Evolutionary conservation across 2,888 invertebrate genomes (phyloP).

Genomic region (Ennomos erosarius): DNA sequence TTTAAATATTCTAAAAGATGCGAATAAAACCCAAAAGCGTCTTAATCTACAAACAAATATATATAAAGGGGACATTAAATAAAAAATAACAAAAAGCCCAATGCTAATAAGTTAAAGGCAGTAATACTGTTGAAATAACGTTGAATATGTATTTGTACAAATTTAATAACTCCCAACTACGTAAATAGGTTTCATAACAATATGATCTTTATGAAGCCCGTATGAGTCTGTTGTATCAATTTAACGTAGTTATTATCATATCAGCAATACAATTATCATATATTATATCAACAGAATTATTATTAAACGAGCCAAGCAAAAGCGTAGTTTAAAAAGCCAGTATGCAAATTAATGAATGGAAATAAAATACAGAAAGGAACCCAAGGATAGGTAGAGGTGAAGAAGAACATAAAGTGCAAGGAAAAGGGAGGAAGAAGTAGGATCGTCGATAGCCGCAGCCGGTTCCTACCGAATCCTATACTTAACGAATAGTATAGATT

Average conservation of each 20-base stretch:
- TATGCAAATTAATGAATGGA: slow-evolving; percentile 71
- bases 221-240: no score
- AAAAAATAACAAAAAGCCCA: slow-evolving; percentile 28
- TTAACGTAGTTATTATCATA: no score
- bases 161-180: no score
- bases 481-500: slow-evolving; percentile 17
- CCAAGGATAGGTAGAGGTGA: slow-evolving; percentile 59
- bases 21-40: slow-evolving; percentile 35
- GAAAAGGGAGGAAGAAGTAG: slow-evolving; percentile 67
- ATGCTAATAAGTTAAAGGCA: slow-evolving; percentile 20
- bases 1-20: slow-evolving; percentile 45
- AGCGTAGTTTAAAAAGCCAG: slow-evolving; percentile 48
- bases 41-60: slow-evolving; percentile 33
- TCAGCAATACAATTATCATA: no score
- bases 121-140: slow-evolving; percentile 33
- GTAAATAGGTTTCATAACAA: no score
- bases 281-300: slow-evolving; percentile 59
- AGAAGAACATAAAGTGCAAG: slow-evolving; percentile 62
- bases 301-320: slow-evolving; percentile 64
- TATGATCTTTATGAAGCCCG: no score
- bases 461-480: slow-evolving; percentile 62
- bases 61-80: slow-evolving; percentile 34
- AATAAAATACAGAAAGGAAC: slow-evolving; percentile 70
- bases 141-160: not conserved
- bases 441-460: slow-evolving; percentile 83